phyloP scores from a whole-genome alignment of 2,888 invertebrate genomes.

The Tuberolachnus salignus region DNA sequence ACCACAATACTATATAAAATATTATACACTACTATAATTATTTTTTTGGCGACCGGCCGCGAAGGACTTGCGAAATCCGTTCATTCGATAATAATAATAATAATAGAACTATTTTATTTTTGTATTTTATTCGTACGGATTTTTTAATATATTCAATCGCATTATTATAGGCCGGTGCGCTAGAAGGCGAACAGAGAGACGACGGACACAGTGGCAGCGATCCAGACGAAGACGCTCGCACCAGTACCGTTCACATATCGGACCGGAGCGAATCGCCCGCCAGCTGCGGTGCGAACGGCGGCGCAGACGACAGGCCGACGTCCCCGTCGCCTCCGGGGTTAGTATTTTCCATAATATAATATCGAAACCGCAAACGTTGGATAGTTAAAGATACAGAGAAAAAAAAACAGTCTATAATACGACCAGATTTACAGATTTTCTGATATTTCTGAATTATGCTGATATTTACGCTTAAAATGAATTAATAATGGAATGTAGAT shows the following conservation, averaged over 20 bases:
- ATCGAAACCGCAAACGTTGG: no score
- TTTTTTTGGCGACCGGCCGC: conserved; percentile 5
- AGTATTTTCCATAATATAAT: conserved; percentile 2
- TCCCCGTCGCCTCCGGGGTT: conserved; percentile 51
- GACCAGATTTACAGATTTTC: no score
- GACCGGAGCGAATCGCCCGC: conserved; percentile 59
- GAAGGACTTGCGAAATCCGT: neutral
- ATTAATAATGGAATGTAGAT: no score
- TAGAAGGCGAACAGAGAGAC: conserved; percentile 55
- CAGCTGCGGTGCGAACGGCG: conserved; percentile 58
- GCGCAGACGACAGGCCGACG: conserved; percentile 58
- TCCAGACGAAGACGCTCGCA: conserved; percentile 57
- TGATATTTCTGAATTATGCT: no score
- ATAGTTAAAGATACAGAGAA: no score
- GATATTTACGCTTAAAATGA: no score
- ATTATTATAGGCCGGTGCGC: neutral
- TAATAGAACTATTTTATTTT: neutral
- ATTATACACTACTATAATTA: neutral
- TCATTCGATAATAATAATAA: neutral
- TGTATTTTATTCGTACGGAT: neutral
- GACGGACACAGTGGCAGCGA: conserved; percentile 59
- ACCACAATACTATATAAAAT: neutral
- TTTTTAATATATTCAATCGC: no score
- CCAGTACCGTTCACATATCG: conserved; percentile 57
- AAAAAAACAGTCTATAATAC: no score